Percentiles rank a stretch among this genome's conserved stretches.
phyloP scores from a whole-genome alignment of 30 jellyfish, hydroid and myxozoan species.

The Pseudorhiza aurosa region DNA sequence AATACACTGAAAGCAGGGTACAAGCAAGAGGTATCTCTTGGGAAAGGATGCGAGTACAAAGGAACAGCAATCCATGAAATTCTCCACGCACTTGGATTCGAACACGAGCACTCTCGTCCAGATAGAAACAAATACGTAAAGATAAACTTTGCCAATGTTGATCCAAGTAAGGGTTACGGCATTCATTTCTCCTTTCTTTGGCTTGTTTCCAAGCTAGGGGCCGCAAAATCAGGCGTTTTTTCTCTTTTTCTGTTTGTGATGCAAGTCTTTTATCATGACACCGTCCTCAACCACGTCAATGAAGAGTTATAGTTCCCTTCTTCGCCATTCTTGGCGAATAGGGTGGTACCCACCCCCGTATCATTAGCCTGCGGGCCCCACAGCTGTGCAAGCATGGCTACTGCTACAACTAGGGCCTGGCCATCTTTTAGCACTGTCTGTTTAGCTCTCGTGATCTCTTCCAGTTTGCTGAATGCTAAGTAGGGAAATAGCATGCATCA shows the following conservation, averaged over 20 bases:
- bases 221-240: background rate
- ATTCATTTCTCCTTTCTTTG: background rate
- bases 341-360: too few species aligned
- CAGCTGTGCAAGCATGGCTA: background rate
- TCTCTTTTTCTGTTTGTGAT: background rate
- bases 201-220: background rate
- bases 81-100: slow-evolving; percentile 47
- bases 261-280: too few species aligned
- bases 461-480: too few species aligned
- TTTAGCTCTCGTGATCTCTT: too few species aligned
- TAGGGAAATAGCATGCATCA: too few species aligned
- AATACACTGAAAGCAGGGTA: slow-evolving; percentile 1
- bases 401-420: background rate
- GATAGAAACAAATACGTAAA: slow-evolving; percentile 44
- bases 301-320: too few species aligned
- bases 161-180: slow-evolving; percentile 1
- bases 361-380: background rate
- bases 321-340: too few species aligned
- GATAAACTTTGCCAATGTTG: slow-evolving; percentile 9
- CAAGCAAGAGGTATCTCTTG: slow-evolving; percentile 30
- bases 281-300: too few species aligned
- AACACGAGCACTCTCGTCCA: slow-evolving; percentile 49
- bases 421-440: too few species aligned
- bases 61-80: slow-evolving; percentile 61
- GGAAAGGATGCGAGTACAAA: slow-evolving; percentile 45